Percentiles rank a stretch among this genome's conserved stretches.
Evolutionary conservation across 1,140 invertebrate species (phyloP).

Genomic region (Monomorium pharaonis): DNA sequence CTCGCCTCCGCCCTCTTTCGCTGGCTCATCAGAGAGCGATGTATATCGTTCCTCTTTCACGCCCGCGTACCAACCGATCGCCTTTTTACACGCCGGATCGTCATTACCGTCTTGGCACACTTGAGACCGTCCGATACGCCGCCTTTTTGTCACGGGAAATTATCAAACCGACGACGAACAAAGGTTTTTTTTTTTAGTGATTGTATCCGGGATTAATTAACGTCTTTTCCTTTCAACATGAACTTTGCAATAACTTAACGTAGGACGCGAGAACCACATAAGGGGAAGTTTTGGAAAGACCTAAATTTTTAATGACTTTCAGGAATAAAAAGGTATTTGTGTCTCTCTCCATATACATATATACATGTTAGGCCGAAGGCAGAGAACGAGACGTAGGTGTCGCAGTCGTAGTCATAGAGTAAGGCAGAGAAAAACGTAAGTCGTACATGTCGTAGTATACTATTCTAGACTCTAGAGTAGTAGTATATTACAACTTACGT

Average conservation of each 20-base stretch:
- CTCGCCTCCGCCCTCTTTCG: slow-evolving; percentile 66
- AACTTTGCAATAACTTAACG: not conserved
- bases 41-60: slow-evolving; percentile 66
- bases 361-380: too few relatives aligned
- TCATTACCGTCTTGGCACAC: slow-evolving; percentile 39
- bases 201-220: not conserved
- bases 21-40: slow-evolving; percentile 67
- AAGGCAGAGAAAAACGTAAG: too few relatives aligned
- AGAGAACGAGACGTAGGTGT: too few relatives aligned
- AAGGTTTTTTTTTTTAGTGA: slow-evolving; percentile 23
- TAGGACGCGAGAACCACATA: not conserved
- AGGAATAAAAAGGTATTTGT: not conserved
- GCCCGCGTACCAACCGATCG: slow-evolving; percentile 50
- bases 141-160: slow-evolving; percentile 38
- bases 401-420: too few relatives aligned
- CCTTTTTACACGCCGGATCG: slow-evolving; percentile 50
- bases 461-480: too few relatives aligned
- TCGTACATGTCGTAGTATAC: too few relatives aligned
- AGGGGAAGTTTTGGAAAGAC: not conserved
- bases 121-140: slow-evolving; percentile 35
- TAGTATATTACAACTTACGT: too few relatives aligned
- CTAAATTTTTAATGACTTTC: not conserved
- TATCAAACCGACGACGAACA: slow-evolving; percentile 18
- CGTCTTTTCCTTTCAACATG: not conserved
- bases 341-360: not conserved